A percentile compares a stretch with the other conserved stretches of the same genome.
These are phyloP conservation scores for Callaeas wilsoni DNA, from an alignment of 2,113 vertebrate species.

Conservation along the genomic window DNA sequence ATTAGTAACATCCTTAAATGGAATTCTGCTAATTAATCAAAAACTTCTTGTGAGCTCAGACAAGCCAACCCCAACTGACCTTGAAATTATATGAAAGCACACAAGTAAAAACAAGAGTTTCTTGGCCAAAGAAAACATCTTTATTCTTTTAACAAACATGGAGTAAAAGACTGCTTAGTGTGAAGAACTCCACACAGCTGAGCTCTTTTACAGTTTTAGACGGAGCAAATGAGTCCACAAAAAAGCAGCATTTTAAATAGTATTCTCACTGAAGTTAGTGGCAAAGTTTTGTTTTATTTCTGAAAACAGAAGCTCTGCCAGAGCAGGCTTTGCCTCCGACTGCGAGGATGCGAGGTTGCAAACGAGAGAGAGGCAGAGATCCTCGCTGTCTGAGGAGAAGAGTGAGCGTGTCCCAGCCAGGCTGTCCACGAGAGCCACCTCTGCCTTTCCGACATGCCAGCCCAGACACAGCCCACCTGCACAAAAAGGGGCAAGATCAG, in stretches of 20 bases:
- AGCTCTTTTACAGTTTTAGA: background rate
- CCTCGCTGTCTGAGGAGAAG: background rate
- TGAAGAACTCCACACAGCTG: background rate
- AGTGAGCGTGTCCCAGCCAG: background rate
- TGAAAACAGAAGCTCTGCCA: background rate
- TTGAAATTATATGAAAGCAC: slow-evolving; percentile 14
- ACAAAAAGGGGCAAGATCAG: background rate
- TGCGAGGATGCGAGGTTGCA: fast-evolving
- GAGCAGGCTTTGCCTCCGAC: background rate
- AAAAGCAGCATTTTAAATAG: background rate
- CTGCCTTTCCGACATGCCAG: fast-evolving
- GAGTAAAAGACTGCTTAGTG: background rate
- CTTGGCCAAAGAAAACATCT: slow-evolving; percentile 41
- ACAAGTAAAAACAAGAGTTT: slow-evolving; percentile 14
- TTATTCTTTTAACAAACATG: slow-evolving; percentile 32
- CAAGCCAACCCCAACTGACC: slow-evolving; percentile 6
- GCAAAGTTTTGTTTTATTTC: background rate
- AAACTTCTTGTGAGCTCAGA: slow-evolving; percentile 5
- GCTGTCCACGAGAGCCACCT: background rate
- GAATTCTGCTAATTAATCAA: slow-evolving; percentile 37
- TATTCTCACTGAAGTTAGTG: background rate
- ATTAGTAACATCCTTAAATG: slow-evolving; percentile 9
- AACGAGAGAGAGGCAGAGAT: fast-evolving
- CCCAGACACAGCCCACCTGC: background rate
- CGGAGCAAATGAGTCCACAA: background rate